Evolutionary conservation across 1,140 invertebrate genomes (phyloP).

Genomic region (Lucilia sericata): DNA sequence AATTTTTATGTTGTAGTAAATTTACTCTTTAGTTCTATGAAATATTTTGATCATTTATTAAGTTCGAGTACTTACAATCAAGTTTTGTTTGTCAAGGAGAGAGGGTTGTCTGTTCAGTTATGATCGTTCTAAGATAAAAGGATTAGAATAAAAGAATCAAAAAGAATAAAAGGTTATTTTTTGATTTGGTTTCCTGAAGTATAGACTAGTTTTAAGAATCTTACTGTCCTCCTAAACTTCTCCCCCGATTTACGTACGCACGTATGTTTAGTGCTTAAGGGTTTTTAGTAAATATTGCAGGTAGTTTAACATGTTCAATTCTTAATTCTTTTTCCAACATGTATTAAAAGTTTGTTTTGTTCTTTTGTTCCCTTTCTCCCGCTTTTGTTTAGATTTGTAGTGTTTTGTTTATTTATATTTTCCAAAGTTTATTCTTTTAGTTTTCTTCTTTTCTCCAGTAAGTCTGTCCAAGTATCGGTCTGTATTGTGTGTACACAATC

Average conservation of each 20-base stretch:
- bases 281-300: constrained; percentile 23
- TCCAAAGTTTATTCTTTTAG: neutral
- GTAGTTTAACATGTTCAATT: neutral
- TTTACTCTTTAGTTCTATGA: neutral
- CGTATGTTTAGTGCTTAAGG: constrained; percentile 9
- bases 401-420: neutral
- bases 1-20: constrained; percentile 1
- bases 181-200: too few relatives aligned
- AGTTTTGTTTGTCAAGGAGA: neutral
- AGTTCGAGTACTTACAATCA: neutral
- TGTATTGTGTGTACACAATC: neutral
- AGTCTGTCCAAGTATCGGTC: neutral
- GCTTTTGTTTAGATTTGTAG: neutral
- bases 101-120: too few relatives aligned
- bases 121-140: too few relatives aligned
- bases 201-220: too few relatives aligned
- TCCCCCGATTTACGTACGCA: neutral
- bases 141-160: too few relatives aligned
- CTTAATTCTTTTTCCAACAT: neutral
- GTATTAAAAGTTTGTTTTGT: neutral
- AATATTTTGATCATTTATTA: neutral
- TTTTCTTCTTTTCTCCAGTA: neutral
- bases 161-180: too few relatives aligned
- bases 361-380: neutral
- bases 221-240: neutral